Evolutionary conservation across 37 sponge, comb jelly and placozoan species (phyloP).

Genomic region (Halichondria panicea): DNA sequence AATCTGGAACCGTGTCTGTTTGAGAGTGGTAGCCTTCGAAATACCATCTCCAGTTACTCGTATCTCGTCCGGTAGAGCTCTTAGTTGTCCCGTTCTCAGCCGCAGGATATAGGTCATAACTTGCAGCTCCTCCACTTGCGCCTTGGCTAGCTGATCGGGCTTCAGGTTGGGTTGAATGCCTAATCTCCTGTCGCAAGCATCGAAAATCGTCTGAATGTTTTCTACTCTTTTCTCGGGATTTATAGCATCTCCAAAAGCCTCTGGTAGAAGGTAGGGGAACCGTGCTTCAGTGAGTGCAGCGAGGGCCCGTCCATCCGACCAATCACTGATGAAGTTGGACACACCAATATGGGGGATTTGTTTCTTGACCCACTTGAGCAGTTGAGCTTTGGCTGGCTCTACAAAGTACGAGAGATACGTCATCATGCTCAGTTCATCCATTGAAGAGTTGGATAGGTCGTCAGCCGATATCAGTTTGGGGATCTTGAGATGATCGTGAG

Average conservation of each 20-base stretch:
- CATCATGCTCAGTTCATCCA: conserved; percentile 85
- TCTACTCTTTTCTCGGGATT: conserved; percentile 19
- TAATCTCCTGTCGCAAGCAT: conserved; percentile 11
- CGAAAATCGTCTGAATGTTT: conserved; percentile 37
- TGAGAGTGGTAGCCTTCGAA: conserved; percentile 26
- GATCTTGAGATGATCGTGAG: conserved; percentile 68
- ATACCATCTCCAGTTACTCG: conserved; percentile 63
- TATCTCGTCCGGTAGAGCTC: conserved; percentile 56
- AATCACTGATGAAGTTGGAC: conserved; percentile 70
- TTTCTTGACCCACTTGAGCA: conserved; percentile 67
- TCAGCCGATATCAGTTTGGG: conserved; percentile 60
- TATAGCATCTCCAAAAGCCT: conserved; percentile 10
- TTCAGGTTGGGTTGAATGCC: conserved; percentile 47
- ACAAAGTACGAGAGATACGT: conserved; percentile 83
- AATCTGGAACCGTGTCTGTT: conserved; percentile 56
- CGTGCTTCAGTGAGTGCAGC: conserved; percentile 57
- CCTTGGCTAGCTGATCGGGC: conserved; percentile 33
- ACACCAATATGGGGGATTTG: conserved; percentile 53
- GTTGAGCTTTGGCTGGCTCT: conserved; percentile 38
- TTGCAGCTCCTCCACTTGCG: conserved; percentile 67
- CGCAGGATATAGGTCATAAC: conserved; percentile 52
- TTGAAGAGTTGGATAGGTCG: conserved; percentile 43
- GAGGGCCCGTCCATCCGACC: conserved; percentile 66
- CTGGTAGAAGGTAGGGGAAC: conserved; percentile 51
- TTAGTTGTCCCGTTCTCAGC: conserved; percentile 44